These are phyloP conservation scores for Cebus imitator DNA, from an alignment of 2,113 vertebrate genomes.

Conservation along the genomic window DNA sequence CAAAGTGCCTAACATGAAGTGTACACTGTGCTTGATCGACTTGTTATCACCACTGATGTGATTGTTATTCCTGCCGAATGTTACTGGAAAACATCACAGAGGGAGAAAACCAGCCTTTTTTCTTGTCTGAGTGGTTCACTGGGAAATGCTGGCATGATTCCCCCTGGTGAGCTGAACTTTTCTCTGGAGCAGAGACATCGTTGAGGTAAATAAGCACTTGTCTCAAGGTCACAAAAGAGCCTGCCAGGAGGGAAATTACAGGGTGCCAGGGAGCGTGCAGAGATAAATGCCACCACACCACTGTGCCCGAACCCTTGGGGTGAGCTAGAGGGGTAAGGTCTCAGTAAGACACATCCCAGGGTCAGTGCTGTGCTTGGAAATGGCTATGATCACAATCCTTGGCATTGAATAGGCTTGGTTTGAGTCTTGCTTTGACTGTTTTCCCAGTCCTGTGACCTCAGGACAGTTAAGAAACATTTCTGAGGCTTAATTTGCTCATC, in stretches of 20 bases:
- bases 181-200: not conserved
- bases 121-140: not conserved
- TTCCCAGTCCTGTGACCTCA: not conserved
- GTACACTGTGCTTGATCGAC: rapidly evolving
- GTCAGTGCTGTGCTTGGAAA: not conserved
- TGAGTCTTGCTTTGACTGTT: not conserved
- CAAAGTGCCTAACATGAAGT: not conserved
- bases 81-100: slow-evolving; percentile 5
- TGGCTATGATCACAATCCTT: not conserved
- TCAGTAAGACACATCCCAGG: not conserved
- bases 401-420: not conserved
- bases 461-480: not conserved
- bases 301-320: not conserved
- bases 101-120: not conserved
- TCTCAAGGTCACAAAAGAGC: slow-evolving; percentile 62
- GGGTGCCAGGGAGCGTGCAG: slow-evolving; percentile 19
- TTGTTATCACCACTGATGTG: not conserved
- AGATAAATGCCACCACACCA: not conserved
- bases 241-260: slow-evolving; percentile 56
- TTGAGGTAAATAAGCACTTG: slow-evolving; percentile 71
- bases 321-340: not conserved
- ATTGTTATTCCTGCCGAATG: not conserved
- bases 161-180: slow-evolving; percentile 13
- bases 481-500: not conserved
- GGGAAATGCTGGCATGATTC: slow-evolving; percentile 22